phyloP scores from a whole-genome alignment of 2,113 vertebrate species.

The Jaculus jaculus region DNA sequence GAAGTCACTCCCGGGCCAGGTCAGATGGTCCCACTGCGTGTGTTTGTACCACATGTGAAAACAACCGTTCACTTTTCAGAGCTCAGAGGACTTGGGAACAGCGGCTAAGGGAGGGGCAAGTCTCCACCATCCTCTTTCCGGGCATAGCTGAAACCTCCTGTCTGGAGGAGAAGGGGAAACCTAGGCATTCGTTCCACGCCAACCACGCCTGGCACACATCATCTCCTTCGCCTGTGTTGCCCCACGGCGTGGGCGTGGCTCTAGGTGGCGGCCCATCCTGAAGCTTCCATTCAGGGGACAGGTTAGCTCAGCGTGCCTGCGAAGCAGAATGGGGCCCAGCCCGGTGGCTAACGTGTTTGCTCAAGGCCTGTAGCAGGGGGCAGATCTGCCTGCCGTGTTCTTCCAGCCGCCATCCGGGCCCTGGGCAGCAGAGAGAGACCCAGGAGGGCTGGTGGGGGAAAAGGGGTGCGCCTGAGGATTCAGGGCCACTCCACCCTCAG shows the following conservation, averaged over 20 bases:
- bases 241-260: background rate
- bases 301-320: background rate
- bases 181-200: background rate
- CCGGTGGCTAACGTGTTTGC: conserved; percentile 72
- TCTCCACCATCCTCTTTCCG: too few species aligned
- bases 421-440: background rate
- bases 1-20: accelerated
- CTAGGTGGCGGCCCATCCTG: background rate
- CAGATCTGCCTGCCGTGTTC: conserved; percentile 45
- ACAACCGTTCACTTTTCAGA: background rate
- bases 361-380: conserved; percentile 52
- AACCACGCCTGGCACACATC: accelerated
- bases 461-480: accelerated
- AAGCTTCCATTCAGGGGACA: conserved; percentile 20
- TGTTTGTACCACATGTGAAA: background rate
- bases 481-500: background rate
- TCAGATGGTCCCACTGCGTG: accelerated
- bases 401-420: background rate
- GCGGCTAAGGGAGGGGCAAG: background rate
- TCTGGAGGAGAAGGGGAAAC: background rate
- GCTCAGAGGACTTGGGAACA: background rate
- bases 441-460: background rate
- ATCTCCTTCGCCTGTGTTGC: background rate
- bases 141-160: too few species aligned
- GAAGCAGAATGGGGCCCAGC: conserved; percentile 39